Percentiles rank a stretch among this genome's conserved stretches.
phyloP scores from a whole-genome alignment of 2,113 vertebrate species.

The Corydoras sp. region DNA sequence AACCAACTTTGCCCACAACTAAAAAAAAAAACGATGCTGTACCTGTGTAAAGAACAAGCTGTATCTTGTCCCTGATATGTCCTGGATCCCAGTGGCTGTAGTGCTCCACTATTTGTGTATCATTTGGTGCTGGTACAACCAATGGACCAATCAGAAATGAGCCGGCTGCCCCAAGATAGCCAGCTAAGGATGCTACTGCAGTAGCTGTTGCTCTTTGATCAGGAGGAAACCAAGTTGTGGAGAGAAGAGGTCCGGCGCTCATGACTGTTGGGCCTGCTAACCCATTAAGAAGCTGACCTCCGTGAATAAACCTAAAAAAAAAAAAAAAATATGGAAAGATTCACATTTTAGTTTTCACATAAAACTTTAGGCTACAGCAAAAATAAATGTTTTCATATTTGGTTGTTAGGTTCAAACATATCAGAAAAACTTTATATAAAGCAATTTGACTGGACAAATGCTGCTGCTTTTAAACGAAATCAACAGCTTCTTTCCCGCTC shows the following conservation, averaged over 20 bases:
- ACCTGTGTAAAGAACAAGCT: conserved; percentile 90
- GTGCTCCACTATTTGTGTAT: conserved; percentile 53
- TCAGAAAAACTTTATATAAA: no score
- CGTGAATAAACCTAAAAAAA: conserved; percentile 81
- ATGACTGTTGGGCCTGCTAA: conserved; percentile 88
- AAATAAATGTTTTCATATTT: no score
- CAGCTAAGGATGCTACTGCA: conserved; percentile 82
- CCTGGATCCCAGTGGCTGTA: conserved; percentile 31
- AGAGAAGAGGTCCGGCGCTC: conserved; percentile 88
- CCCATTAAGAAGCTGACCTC: conserved; percentile 89
- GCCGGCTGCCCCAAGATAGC: conserved; percentile 77
- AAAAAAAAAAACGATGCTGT: not conserved
- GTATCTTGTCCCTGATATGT: conserved; percentile 79
- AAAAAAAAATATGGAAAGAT: conserved; percentile 3
- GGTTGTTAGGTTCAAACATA: no score
- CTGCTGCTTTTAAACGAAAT: no score
- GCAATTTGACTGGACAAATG: no score
- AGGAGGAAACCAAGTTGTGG: conserved; percentile 92
- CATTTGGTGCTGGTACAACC: conserved; percentile 84
- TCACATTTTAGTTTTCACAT: no score
- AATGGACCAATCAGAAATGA: conserved; percentile 87
- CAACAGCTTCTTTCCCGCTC: no score
- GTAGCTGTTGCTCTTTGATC: conserved; percentile 94
- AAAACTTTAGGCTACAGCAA: no score
- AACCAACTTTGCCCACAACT: no score